phyloP scores from a whole-genome alignment of 2,113 vertebrate genomes.

The Anthoscopus minutus region DNA sequence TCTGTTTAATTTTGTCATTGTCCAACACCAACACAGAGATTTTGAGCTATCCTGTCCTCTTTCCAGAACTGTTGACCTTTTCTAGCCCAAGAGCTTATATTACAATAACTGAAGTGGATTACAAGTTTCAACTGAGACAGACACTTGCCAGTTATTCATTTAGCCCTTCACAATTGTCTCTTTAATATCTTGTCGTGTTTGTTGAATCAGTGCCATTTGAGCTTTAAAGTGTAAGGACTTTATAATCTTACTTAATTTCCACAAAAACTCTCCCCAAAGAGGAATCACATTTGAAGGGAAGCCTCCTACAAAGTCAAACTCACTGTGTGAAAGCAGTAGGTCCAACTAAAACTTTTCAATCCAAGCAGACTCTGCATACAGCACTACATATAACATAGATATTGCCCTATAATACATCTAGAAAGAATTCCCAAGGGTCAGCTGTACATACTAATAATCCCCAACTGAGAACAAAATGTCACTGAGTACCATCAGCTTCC shows the following conservation, averaged over 20 bases:
- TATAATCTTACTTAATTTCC: not conserved
- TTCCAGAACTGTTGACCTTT: not conserved
- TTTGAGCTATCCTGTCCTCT: not conserved
- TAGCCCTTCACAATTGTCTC: not conserved
- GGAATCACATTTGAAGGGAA: not conserved
- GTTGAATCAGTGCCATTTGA: not conserved
- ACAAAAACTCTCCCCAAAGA: not conserved
- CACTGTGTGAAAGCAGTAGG: not conserved
- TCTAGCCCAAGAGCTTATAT: not conserved
- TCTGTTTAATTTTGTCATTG: not conserved
- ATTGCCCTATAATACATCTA: not conserved
- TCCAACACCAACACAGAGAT: not conserved
- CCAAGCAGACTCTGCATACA: not conserved
- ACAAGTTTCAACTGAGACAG: not conserved
- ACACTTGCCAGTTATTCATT: not conserved
- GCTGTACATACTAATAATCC: not conserved
- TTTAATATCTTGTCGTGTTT: not conserved
- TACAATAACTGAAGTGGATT: not conserved
- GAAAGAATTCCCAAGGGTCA: not conserved
- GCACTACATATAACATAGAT: not conserved
- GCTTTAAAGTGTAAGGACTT: not conserved
- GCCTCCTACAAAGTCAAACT: not conserved
- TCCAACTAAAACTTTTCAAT: not conserved
- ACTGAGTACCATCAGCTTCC: not conserved
- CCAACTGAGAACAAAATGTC: not conserved